Evolutionary conservation across 2,888 invertebrate species (phyloP), one percentile per base, ranked within the genome.

Genomic region (Elysia crispata): DNA sequence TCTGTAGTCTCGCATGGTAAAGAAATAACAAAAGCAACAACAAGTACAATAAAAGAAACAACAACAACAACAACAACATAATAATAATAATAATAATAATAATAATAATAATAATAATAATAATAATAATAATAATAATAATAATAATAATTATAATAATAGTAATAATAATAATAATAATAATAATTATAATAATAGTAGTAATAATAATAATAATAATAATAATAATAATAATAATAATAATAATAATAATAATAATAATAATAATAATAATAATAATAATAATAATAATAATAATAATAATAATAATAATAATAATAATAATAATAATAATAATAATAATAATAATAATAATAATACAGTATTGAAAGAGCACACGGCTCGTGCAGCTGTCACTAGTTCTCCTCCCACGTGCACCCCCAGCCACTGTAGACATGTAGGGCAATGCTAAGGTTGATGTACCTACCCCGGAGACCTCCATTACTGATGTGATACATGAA

Each of bases 301-400:
- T 60, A 15, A 60, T 60, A 15, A 60, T 60, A 15, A 60, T 60
- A 15, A 60, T 60, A 15, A 60, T 60, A 15, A 67, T 67, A 15
- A 67, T 67, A 15, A 67, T 67, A 15, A 67, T 67, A 15, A 67
- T 67, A 15, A 67, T 67, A 15, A 67, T 67, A 15, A 67, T 67
- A 15, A 67, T 67, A 15, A 67, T 67, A 15, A 67, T 67, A 15
- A 67, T 67, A 23, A 5, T n/a, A n/a, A n/a, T n/a, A n/a, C n/a
- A n/a, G n/a, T n/a, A n/a, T n/a, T n/a, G n/a, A n/a, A n/a, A n/a
- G 13, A 23, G 23, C 13, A 64, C 11, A 20, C 13, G 23, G 13
- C 13, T 13, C 13, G 23, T 20, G 15, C 15, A 64, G n/a, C n/a
- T n/a, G n/a, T n/a, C n/a, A n/a, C n/a, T n/a, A n/a, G n/a, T n/a